Conservation (phyloP, 2,888 invertebrate genomes). For the Lepidochrysops patricia region DNA sequence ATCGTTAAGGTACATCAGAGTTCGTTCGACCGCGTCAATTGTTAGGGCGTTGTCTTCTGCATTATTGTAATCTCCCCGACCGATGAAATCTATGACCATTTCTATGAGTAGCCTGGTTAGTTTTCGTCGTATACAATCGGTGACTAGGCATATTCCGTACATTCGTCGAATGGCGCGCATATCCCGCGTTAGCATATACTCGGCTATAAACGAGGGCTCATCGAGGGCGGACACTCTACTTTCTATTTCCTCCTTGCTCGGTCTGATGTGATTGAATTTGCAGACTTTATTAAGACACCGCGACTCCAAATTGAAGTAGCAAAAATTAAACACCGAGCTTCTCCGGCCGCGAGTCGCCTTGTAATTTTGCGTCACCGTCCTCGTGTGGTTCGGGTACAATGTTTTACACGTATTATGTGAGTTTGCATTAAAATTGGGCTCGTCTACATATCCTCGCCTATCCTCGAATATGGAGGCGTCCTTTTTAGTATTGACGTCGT, state of each 20-base stretch:
- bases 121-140: slow-evolving; percentile 38
- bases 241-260: slow-evolving; percentile 22
- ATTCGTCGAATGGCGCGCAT: slow-evolving; percentile 29
- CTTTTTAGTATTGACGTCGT: slow-evolving; percentile 1
- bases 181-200: slow-evolving; percentile 37
- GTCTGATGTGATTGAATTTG: slow-evolving; percentile 33
- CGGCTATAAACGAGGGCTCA: slow-evolving; percentile 38
- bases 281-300: slow-evolving; percentile 38
- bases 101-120: slow-evolving; percentile 41
- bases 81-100: slow-evolving; percentile 41
- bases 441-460: background rate
- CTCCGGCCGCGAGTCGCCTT: slow-evolving; percentile 21
- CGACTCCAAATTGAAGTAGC: slow-evolving; percentile 39
- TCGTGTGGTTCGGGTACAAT: slow-evolving; percentile 10
- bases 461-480: slow-evolving; percentile 17
- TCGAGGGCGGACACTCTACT: slow-evolving; percentile 18
- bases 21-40: slow-evolving; percentile 34
- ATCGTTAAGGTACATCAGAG: slow-evolving; percentile 41
- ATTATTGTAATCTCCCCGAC: slow-evolving; percentile 20
- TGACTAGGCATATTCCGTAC: slow-evolving; percentile 37
- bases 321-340: slow-evolving; percentile 37
- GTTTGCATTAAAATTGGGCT: background rate
- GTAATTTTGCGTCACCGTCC: slow-evolving; percentile 24
- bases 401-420: background rate
- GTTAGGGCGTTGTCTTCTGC: slow-evolving; percentile 28